Evolutionary conservation across 2,797 vertebrate species (phyloP).

Genomic region (Chaenodraco wilsoni): DNA sequence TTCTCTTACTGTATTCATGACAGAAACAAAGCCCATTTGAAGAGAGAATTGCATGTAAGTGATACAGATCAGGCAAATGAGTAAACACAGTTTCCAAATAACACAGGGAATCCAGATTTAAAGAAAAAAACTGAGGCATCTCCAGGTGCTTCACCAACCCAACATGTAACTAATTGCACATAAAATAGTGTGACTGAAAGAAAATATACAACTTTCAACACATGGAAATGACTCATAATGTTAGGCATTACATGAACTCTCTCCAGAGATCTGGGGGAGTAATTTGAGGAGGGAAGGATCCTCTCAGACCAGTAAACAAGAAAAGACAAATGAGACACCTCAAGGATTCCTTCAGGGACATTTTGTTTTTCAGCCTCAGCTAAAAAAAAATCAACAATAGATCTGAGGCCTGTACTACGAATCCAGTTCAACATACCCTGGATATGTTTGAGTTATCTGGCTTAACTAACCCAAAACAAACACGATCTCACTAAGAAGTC

Average conservation of each 20-base stretch:
- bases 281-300: slow-evolving; percentile 35
- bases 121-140: slow-evolving; percentile 24
- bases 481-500: no score
- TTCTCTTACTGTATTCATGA: slow-evolving; percentile 26
- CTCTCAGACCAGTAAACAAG: slow-evolving; percentile 5
- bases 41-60: slow-evolving; percentile 21
- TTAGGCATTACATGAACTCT: slow-evolving; percentile 37
- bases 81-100: slow-evolving; percentile 33
- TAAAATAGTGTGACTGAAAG: slow-evolving; percentile 60
- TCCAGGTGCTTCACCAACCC: slow-evolving; percentile 34
- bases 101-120: slow-evolving; percentile 2
- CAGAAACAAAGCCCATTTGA: slow-evolving; percentile 7
- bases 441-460: no score
- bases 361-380: slow-evolving; percentile 12
- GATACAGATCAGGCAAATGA: slow-evolving; percentile 31
- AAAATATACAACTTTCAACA: slow-evolving; percentile 61
- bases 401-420: no score
- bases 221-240: slow-evolving; percentile 50
- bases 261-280: slow-evolving; percentile 35
- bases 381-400: not conserved
- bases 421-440: no score
- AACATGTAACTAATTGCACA: slow-evolving; percentile 50
- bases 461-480: no score
- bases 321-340: slow-evolving; percentile 25
- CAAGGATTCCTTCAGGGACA: slow-evolving; percentile 16